These are phyloP conservation scores for Chionoecetes opilio DNA, from an alignment of 1,140 invertebrate genomes.

Conservation along the genomic window DNA sequence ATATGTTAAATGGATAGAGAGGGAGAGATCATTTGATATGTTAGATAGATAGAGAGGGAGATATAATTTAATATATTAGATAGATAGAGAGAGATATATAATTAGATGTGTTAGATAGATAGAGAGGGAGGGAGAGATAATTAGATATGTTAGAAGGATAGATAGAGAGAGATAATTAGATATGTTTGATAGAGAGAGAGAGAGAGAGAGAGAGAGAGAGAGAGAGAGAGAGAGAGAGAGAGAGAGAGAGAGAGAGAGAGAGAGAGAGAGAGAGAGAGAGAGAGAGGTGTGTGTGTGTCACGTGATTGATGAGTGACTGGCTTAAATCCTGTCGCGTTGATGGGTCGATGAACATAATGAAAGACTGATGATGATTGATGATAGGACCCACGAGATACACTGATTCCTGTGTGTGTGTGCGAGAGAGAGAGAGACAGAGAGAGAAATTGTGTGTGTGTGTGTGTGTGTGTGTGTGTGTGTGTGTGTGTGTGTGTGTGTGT, in stretches of 20 bases:
- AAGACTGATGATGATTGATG: conserved; percentile 20
- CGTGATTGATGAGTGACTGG: not conserved
- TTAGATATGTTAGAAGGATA: not conserved
- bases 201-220: no score
- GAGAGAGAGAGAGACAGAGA: no score
- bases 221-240: not conserved
- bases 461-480: not conserved
- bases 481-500: no score
- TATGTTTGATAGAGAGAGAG: not conserved
- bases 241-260: not conserved
- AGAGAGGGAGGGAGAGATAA: not conserved
- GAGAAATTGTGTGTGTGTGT: conserved; percentile 27
- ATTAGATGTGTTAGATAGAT: not conserved
- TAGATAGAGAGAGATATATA: not conserved
- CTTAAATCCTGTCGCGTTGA: not conserved
- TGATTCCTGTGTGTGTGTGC: not conserved
- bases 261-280: not conserved
- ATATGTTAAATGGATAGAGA: conserved; percentile 16
- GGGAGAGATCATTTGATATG: not conserved
- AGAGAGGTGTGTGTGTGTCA: not conserved
- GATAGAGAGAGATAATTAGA: not conserved
- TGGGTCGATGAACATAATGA: not conserved
- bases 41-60: not conserved
- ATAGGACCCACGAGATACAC: not conserved
- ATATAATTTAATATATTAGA: not conserved